phyloP scores from a whole-genome alignment of 1,140 invertebrate genomes.

The Trichogramma pretiosum region DNA sequence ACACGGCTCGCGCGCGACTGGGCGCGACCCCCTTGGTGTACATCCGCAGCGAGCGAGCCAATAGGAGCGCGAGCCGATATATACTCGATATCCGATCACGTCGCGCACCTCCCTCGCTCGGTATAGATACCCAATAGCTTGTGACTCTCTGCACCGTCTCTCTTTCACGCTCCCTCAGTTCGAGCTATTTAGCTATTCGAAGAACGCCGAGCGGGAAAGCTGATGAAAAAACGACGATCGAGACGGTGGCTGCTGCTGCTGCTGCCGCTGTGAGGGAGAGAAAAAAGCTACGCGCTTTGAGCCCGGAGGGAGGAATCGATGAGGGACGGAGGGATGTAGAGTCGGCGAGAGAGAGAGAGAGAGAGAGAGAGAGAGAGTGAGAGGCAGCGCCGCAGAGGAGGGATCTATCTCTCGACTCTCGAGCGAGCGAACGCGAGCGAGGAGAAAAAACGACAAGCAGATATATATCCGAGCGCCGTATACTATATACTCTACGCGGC shows the following conservation, averaged over 20 bases:
- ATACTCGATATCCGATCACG: constrained; percentile 46
- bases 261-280: constrained; percentile 15
- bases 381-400: constrained; percentile 13
- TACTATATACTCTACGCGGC: too few relatives aligned
- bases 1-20: constrained; percentile 39
- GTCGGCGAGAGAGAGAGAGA: constrained; percentile 18
- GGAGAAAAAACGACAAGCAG: constrained; percentile 17
- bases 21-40: too few relatives aligned
- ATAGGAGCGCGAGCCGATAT: constrained; percentile 43
- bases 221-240: too few relatives aligned
- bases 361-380: constrained; percentile 21
- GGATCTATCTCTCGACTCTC: constrained; percentile 25
- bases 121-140: constrained; percentile 41
- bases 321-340: constrained; percentile 25
- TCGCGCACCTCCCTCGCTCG: constrained; percentile 28
- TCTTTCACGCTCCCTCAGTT: too few relatives aligned
- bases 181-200: too few relatives aligned
- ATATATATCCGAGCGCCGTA: constrained; percentile 6
- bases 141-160: too few relatives aligned
- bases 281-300: constrained; percentile 20
- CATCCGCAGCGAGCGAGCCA: constrained; percentile 36
- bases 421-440: constrained; percentile 20
- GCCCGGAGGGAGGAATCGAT: constrained; percentile 31
- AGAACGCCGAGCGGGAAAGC: too few relatives aligned
- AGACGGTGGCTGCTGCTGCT: constrained; percentile 25